Percentiles rank a stretch among this genome's conserved stretches.
Conservation (phyloP, 1,140 invertebrate genomes). For the Drosophila busckii region DNA sequence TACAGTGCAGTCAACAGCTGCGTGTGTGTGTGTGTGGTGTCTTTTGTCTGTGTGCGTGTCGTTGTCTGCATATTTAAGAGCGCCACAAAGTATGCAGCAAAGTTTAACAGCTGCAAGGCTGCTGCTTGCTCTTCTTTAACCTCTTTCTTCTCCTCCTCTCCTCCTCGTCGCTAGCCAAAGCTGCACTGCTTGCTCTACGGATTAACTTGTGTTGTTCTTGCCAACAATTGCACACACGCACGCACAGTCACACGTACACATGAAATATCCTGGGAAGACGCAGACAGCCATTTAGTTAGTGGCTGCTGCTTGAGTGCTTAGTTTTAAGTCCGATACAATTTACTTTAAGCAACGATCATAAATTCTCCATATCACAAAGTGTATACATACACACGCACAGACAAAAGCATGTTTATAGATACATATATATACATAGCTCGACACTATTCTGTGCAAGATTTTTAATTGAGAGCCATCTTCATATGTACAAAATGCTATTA, state of each 20-base stretch:
- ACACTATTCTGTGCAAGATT: constrained; percentile 34
- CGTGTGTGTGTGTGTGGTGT: constrained; percentile 22
- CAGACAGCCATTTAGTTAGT: constrained; percentile 61
- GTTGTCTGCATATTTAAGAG: constrained; percentile 61
- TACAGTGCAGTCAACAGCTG: constrained; percentile 57
- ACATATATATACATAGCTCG: not conserved
- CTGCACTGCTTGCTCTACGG: constrained; percentile 5
- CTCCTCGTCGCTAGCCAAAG: no score
- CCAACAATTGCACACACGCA: constrained; percentile 5
- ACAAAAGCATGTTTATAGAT: not conserved
- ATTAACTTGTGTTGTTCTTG: constrained; percentile 13
- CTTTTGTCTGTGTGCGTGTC: constrained; percentile 12
- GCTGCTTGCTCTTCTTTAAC: constrained; percentile 38
- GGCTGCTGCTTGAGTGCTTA: constrained; percentile 48
- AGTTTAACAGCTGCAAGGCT: constrained; percentile 56
- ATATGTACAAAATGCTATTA: not conserved
- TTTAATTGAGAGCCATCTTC: constrained; percentile 49
- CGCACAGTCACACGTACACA: constrained; percentile 2
- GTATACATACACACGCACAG: constrained; percentile 4
- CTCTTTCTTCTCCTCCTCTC: no score
- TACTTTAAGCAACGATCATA: constrained; percentile 56
- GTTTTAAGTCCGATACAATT: constrained; percentile 65
- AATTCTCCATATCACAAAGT: constrained; percentile 35
- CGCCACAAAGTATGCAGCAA: constrained; percentile 69
- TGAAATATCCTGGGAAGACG: not conserved